Conservation (phyloP, 2,888 invertebrate species). For the Allophyes oxyacanthae region DNA sequence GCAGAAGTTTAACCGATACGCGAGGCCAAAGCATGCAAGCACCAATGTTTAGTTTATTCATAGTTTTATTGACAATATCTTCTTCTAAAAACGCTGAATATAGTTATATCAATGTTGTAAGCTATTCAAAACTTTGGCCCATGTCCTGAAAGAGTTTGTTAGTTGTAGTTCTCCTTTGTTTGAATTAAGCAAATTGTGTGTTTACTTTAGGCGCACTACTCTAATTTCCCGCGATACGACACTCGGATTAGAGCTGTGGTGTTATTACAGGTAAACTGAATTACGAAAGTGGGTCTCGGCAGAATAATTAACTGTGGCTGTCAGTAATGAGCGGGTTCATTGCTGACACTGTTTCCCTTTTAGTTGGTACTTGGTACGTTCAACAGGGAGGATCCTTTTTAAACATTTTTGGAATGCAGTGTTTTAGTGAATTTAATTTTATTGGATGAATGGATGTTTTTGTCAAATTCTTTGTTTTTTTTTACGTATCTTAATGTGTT, state of each 20-base stretch:
- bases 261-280: constrained; percentile 40
- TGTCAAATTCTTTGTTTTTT: too few species aligned
- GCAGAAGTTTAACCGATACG: constrained; percentile 8
- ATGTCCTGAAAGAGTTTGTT: too few species aligned
- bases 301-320: constrained; percentile 52
- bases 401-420: constrained; percentile 4
- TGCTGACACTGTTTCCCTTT: constrained; percentile 52
- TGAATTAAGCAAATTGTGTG: too few species aligned
- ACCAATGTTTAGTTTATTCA: too few species aligned
- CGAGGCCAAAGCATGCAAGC: neutral
- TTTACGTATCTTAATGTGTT: too few species aligned
- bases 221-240: constrained; percentile 14
- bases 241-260: constrained; percentile 23
- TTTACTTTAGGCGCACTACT: constrained; percentile 1
- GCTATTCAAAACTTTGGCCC: too few species aligned
- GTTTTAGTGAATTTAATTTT: neutral
- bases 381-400: neutral
- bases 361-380: constrained; percentile 15
- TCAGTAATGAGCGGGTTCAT: constrained; percentile 18
- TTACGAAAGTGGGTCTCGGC: constrained; percentile 23
- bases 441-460: too few species aligned
- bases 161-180: too few species aligned
- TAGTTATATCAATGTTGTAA: too few species aligned
- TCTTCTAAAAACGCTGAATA: too few species aligned
- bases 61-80: too few species aligned